Percentiles rank a stretch among this genome's conserved stretches.
These are phyloP conservation scores for Drosophila micromelanica DNA, from an alignment of 1,140 invertebrate species.

Conservation along the genomic window DNA sequence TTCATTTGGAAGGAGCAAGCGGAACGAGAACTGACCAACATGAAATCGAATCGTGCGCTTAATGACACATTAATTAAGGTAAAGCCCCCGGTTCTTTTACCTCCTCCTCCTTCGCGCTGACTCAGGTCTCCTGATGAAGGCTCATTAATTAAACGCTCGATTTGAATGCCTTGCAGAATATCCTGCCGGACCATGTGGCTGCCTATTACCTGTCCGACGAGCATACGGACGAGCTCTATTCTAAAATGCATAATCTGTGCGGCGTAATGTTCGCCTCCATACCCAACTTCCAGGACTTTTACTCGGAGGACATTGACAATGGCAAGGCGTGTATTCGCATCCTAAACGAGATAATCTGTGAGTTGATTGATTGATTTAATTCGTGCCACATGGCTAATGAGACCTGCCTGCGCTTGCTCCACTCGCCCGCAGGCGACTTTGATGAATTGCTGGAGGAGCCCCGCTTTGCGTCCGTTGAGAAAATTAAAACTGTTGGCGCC, in stretches of 20 bases:
- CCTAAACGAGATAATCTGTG: conserved; percentile 97
- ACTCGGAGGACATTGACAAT: conserved; percentile 98
- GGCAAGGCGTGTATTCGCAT: conserved; percentile 98
- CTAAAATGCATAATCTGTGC: conserved; percentile 95
- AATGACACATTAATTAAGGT: conserved; percentile 84
- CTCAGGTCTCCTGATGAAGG: neutral
- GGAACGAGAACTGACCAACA: conserved; percentile 94
- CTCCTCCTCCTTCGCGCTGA: neutral
- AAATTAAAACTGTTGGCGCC: conserved; percentile 98
- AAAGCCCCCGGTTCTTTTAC: conserved; percentile 8
- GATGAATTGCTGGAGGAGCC: conserved; percentile 96
- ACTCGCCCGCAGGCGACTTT: conserved; percentile 88
- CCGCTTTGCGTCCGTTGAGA: conserved; percentile 96
- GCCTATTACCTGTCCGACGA: conserved; percentile 94
- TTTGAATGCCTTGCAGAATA: conserved; percentile 87
- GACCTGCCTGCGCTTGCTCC: neutral
- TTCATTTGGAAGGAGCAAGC: conserved; percentile 98
- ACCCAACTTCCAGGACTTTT: conserved; percentile 99
- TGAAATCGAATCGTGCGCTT: conserved; percentile 86
- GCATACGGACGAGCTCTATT: conserved; percentile 93
- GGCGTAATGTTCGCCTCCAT: conserved; percentile 99
- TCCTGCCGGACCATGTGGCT: conserved; percentile 98
- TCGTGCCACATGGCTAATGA: conserved; percentile 32
- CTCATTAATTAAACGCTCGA: conserved; percentile 63
- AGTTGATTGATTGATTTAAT: conserved; percentile 71